These are phyloP conservation scores for Enteromius mattozi DNA, from an alignment of 2,797 vertebrate species.

Conservation along the genomic window DNA sequence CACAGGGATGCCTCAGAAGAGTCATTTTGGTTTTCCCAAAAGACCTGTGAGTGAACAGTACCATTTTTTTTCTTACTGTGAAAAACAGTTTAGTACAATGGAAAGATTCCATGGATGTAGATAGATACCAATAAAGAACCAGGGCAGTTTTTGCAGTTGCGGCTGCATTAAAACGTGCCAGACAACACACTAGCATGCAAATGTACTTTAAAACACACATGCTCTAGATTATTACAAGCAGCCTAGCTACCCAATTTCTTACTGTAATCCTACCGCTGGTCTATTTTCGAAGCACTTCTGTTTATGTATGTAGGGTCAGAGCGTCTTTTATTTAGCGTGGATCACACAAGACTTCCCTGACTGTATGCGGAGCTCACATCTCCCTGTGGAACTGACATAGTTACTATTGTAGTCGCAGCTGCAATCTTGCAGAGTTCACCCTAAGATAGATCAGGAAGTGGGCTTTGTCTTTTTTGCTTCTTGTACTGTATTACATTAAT, in stretches of 20 bases:
- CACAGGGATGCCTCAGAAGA: not conserved
- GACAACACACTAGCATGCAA: conserved; percentile 1
- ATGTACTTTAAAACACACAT: not conserved
- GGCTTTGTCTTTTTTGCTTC: conserved; percentile 1
- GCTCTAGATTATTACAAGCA: conserved; percentile 3
- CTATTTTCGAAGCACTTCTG: conserved; percentile 1
- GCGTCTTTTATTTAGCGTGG: conserved; percentile 36
- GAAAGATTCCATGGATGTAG: not conserved
- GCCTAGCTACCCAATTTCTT: not conserved
- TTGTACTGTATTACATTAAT: conserved; percentile 26
- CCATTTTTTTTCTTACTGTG: not conserved
- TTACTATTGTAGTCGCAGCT: conserved; percentile 58
- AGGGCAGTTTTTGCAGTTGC: not conserved
- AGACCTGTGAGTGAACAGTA: not conserved
- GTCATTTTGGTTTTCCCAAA: not conserved
- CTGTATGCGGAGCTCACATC: conserved; percentile 40
- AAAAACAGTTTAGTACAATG: not conserved
- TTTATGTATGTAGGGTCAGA: conserved; percentile 1
- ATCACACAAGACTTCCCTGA: conserved; percentile 42
- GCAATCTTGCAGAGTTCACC: conserved; percentile 48
- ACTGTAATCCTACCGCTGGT: conserved; percentile 20
- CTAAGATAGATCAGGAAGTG: conserved; percentile 33
- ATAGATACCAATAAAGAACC: not conserved
- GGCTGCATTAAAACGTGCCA: not conserved
- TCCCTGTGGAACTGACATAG: conserved; percentile 60